A percentile compares a stretch with the other conserved stretches of the same genome.
These are phyloP conservation scores for Panagrolaimus sp. DNA, from an alignment of 1,140 invertebrate genomes.

Conservation along the genomic window DNA sequence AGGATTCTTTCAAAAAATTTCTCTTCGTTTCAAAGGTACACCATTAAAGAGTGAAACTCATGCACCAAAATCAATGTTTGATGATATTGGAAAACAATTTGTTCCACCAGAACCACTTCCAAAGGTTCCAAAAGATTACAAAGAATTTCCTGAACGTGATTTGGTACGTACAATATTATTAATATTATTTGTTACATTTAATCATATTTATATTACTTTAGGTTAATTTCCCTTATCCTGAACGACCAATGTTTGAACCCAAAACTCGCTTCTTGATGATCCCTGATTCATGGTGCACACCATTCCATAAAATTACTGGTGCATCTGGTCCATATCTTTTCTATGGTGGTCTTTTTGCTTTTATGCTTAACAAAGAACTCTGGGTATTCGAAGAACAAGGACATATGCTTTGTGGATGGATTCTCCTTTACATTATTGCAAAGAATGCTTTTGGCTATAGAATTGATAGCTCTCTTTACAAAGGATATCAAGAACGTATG, in stretches of 20 bases:
- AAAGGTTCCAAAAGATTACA: slow-evolving; percentile 50
- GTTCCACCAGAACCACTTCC: slow-evolving; percentile 45
- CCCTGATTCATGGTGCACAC: slow-evolving; percentile 54
- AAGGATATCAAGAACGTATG: slow-evolving; percentile 37
- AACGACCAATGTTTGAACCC: slow-evolving; percentile 47
- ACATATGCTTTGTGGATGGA: slow-evolving; percentile 48
- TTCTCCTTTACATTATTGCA: slow-evolving; percentile 43
- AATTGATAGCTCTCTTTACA: slow-evolving; percentile 44
- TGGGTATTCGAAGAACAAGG: slow-evolving; percentile 57
- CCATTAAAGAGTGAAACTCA: slow-evolving; percentile 48
- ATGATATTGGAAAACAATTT: slow-evolving; percentile 55
- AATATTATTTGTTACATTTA: background rate
- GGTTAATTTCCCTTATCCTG: slow-evolving; percentile 55
- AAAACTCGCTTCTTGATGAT: slow-evolving; percentile 52
- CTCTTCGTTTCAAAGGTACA: slow-evolving; percentile 52
- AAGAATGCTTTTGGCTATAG: slow-evolving; percentile 46
- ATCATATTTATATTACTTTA: slow-evolving; percentile 17
- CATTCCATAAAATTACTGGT: slow-evolving; percentile 55
- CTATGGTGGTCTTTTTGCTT: slow-evolving; percentile 47
- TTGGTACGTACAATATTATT: slow-evolving; percentile 38
- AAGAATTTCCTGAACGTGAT: slow-evolving; percentile 55
- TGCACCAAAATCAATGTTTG: slow-evolving; percentile 51
- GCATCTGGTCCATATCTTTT: slow-evolving; percentile 55
- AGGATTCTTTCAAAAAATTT: slow-evolving; percentile 53
- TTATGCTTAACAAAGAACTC: slow-evolving; percentile 54